Evolutionary conservation across 2,888 invertebrate genomes (phyloP), one percentile per base, ranked within the genome.

Genomic region (Leptopterna dolabrata): DNA sequence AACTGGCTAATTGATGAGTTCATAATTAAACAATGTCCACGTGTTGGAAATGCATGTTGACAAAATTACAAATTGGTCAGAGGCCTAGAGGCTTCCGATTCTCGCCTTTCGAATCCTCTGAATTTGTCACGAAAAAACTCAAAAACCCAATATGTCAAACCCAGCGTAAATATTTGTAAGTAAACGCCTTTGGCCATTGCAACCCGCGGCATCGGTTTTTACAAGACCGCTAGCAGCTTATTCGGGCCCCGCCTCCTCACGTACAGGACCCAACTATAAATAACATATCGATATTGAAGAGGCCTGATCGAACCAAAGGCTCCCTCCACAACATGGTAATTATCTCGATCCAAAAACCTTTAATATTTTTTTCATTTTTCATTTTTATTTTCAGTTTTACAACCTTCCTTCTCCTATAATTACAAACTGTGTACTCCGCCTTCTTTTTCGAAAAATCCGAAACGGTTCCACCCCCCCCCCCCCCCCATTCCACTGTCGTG

Each of bases 201-300:
- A 36, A 36, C 36, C 36, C 24, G 24, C 63, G 24, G 63, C 24
- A 11, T 24, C 63, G 7, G 63, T 63, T 63, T 63, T 24, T 63
- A 63, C 63, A 63, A 63, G 63, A 63, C 63, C 63, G 9, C 63
- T 24, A 11, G 63, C 63, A 27, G 63, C 63, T 63, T 19, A 63
- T 63, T 11, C 24, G 45, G 24, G 76, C 45, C 9, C 83, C 83
- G 83, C 83, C 83, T 71, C 83, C 63, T 83, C 83, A 83, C 83
- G 83, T 83, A 70, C 41, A 9, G 29, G 47, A 19, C 81, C 70
- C 36, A 70, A 83, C 83, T 83, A 83, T 83, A 83, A 83, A 83
- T 83, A 83, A 83, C 83, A 83, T 70, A 83, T 83, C 83, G 83
- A 83, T 83, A 83, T 83, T 83, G 83, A 83, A 82, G 55, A 45